These are phyloP conservation scores for Idaea biselata DNA, from an alignment of 2,888 invertebrate species.

Conservation along the genomic window DNA sequence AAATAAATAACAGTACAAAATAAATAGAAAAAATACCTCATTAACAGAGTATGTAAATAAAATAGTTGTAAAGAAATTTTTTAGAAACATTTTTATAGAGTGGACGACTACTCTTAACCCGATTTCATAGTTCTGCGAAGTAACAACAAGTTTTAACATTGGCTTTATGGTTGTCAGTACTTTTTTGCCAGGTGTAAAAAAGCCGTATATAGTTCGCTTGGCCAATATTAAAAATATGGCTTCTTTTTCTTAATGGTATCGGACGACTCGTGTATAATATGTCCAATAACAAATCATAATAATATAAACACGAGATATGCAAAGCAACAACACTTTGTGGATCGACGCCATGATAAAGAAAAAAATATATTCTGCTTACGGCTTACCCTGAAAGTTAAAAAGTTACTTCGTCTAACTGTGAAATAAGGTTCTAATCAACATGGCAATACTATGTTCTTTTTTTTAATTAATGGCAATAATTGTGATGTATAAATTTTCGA, in stretches of 20 bases:
- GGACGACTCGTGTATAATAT: no score
- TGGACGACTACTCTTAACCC: constrained; percentile 47
- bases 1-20: constrained; percentile 35
- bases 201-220: no score
- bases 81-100: constrained; percentile 57
- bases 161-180: background rate
- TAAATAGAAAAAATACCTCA: constrained; percentile 59
- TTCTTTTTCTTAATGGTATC: no score
- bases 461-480: constrained; percentile 25
- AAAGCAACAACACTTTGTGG: no score
- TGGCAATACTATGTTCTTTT: constrained; percentile 37
- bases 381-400: background rate
- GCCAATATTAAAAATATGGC: no score
- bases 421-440: constrained; percentile 28
- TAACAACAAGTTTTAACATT: background rate
- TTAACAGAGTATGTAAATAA: constrained; percentile 73
- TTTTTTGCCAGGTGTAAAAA: background rate
- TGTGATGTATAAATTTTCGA: constrained; percentile 70
- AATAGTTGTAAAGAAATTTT: constrained; percentile 46
- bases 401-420: background rate
- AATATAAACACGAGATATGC: no score
- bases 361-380: background rate
- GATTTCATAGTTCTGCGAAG: background rate
- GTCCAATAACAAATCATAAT: no score
- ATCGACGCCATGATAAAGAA: background rate